Percentiles rank a stretch among this genome's conserved stretches.
phyloP scores from a whole-genome alignment of 2,888 invertebrate species.

The Asteroscopus sphinx region DNA sequence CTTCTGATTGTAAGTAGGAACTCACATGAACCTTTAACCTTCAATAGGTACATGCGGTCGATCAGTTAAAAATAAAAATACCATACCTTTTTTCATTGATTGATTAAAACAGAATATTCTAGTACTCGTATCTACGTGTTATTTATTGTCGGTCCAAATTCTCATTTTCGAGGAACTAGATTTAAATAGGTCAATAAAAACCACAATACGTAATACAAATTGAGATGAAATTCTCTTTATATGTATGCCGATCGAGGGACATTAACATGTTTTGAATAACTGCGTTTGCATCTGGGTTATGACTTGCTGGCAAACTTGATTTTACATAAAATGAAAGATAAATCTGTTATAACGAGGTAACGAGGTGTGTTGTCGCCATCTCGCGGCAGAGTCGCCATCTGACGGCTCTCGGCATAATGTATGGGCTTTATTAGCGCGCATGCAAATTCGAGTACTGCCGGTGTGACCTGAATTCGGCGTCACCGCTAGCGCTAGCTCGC shows the following conservation, averaged over 20 bases:
- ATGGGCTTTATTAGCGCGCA: constrained; percentile 56
- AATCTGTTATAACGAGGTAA: no score
- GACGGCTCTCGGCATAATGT: constrained; percentile 9
- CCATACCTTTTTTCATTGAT: constrained; percentile 33
- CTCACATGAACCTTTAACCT: constrained; percentile 30
- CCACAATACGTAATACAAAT: constrained; percentile 30
- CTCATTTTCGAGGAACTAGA: constrained; percentile 30
- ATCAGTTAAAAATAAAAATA: constrained; percentile 40
- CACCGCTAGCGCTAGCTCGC: constrained; percentile 42
- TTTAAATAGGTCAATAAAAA: constrained; percentile 41
- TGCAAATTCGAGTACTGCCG: constrained; percentile 69
- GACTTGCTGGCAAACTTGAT: constrained; percentile 41
- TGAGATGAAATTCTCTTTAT: constrained; percentile 17
- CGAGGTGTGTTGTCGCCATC: constrained; percentile 30
- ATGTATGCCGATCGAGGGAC: constrained; percentile 19
- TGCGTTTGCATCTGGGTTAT: constrained; percentile 43
- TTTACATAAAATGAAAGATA: constrained; percentile 32
- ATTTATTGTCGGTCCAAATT: constrained; percentile 27
- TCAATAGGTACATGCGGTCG: constrained; percentile 34
- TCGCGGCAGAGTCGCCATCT: constrained; percentile 25
- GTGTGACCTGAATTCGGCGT: constrained; percentile 69
- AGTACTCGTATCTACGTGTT: constrained; percentile 18
- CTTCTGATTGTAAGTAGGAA: constrained; percentile 11
- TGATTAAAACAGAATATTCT: constrained; percentile 41
- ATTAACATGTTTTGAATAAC: constrained; percentile 25